Conservation (phyloP, 2,113 vertebrate species). For the Prunella himalayana region DNA sequence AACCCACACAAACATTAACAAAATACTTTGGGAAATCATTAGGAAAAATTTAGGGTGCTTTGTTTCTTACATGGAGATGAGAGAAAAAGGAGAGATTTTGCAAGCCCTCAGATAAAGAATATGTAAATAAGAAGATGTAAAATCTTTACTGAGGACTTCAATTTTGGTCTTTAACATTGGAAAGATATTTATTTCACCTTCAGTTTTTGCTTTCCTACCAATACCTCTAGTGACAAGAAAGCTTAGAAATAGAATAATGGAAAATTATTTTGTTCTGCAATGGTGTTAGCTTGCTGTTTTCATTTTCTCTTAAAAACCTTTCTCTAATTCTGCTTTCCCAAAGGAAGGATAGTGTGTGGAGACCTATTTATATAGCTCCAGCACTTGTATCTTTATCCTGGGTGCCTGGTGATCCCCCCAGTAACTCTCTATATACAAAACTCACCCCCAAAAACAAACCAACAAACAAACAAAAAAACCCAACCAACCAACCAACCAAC, state of each 20-base stretch:
- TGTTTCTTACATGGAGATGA: neutral
- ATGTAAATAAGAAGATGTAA: neutral
- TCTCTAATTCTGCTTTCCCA: neutral
- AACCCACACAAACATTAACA: neutral
- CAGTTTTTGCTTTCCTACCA: neutral
- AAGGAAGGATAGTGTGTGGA: neutral
- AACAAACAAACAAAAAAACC: neutral
- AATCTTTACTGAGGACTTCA: neutral
- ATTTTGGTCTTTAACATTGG: neutral
- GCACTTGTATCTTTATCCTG: neutral
- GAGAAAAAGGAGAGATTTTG: neutral
- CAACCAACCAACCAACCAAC: too few relatives aligned
- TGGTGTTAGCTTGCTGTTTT: neutral
- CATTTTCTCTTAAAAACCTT: neutral
- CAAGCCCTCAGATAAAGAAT: neutral
- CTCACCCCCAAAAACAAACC: neutral
- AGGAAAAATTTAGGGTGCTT: neutral
- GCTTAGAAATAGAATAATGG: neutral
- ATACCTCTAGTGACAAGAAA: neutral
- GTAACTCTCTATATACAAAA: neutral
- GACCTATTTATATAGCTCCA: neutral
- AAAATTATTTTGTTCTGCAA: neutral
- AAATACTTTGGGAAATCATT: neutral
- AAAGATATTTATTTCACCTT: neutral
- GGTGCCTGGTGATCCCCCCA: neutral